These are phyloP conservation scores for Megaceryle alcyon DNA, from an alignment of 2,797 vertebrate genomes.

Conservation along the genomic window DNA sequence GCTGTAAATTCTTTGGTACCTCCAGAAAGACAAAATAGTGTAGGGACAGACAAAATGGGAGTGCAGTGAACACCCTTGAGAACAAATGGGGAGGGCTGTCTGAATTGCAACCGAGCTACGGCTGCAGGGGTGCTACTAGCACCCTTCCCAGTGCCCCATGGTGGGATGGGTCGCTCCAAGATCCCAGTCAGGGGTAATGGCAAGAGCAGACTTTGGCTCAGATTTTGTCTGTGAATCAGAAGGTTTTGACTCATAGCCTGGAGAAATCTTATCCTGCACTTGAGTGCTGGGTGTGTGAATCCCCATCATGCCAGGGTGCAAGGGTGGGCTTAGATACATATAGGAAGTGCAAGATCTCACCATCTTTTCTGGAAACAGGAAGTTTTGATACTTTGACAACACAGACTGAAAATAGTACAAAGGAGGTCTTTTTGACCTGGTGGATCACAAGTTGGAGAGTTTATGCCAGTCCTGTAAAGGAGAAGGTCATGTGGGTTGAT, in stretches of 20 bases:
- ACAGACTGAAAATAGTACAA: background rate
- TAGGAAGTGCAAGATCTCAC: background rate
- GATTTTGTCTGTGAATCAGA: background rate
- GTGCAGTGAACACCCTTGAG: rapidly evolving
- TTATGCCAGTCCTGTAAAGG: background rate
- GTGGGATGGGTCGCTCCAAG: background rate
- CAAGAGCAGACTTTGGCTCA: background rate
- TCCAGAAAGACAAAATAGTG: background rate
- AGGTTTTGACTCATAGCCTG: background rate
- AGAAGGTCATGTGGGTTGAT: background rate
- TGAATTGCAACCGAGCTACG: background rate
- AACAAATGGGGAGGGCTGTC: background rate
- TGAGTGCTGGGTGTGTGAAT: background rate
- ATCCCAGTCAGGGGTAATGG: background rate
- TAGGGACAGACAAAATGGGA: background rate
- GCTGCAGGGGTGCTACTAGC: background rate
- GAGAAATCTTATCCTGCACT: background rate
- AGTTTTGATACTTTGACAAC: background rate
- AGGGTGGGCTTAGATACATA: background rate
- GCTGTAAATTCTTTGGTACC: background rate
- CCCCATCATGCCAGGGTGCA: background rate
- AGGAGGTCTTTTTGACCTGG: background rate
- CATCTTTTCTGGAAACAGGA: background rate
- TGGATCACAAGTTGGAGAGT: background rate
- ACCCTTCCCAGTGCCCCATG: background rate